Percentiles rank a stretch among this genome's conserved stretches.
Evolutionary conservation across 2,113 vertebrate species (phyloP).

Genomic region (Typhlomys cinereus): DNA sequence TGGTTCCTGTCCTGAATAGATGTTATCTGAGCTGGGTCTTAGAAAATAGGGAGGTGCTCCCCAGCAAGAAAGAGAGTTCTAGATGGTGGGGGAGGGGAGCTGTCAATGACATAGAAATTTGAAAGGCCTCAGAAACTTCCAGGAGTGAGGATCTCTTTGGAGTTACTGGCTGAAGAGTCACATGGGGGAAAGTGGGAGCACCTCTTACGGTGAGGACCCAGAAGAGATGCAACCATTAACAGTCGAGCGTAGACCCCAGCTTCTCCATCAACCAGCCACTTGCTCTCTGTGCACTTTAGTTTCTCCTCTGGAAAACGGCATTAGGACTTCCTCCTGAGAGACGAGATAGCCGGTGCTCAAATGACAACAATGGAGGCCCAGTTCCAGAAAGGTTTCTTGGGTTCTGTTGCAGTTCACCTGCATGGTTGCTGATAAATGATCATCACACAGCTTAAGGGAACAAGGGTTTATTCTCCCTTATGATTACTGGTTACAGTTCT

Average conservation of each 20-base stretch:
- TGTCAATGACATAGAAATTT: constrained; percentile 9
- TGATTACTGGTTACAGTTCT: no score
- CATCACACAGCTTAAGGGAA: no score
- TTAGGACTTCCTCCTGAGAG: not conserved
- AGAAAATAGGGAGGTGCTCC: not conserved
- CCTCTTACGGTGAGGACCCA: not conserved
- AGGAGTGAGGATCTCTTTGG: not conserved
- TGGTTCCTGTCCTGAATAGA: not conserved
- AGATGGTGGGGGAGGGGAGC: not conserved
- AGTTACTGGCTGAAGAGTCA: not conserved
- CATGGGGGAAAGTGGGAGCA: not conserved
- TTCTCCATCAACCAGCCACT: not conserved
- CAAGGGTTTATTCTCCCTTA: no score
- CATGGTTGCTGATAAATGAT: no score
- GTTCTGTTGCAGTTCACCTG: no score
- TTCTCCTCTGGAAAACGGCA: not conserved
- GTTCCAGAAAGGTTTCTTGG: not conserved
- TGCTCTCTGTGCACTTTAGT: not conserved
- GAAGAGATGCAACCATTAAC: not conserved
- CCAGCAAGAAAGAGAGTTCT: not conserved
- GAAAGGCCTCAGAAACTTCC: not conserved
- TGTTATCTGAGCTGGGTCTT: constrained; percentile 6
- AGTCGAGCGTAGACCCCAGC: not conserved
- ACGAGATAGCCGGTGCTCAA: not conserved
- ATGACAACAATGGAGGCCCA: not conserved